These are phyloP conservation scores for Monomorium pharaonis DNA, from an alignment of 1,140 invertebrate genomes.

Conservation along the genomic window DNA sequence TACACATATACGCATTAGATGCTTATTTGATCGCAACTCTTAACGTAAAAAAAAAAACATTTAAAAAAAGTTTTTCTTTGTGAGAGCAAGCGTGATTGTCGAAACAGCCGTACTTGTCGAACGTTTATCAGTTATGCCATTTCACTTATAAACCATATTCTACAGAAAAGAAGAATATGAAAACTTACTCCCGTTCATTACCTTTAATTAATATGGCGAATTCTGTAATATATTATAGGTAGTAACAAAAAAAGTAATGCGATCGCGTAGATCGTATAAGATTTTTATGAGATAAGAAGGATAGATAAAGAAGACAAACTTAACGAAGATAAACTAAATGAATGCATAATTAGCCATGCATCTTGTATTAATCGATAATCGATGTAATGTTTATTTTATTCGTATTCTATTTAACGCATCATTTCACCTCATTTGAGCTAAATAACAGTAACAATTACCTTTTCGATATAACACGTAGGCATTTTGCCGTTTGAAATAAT, in stretches of 20 bases:
- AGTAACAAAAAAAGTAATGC: constrained; percentile 64
- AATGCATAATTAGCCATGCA: constrained; percentile 53
- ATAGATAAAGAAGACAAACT: constrained; percentile 20
- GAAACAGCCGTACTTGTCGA: constrained; percentile 26
- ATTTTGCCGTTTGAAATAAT: constrained; percentile 43
- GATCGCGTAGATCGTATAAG: constrained; percentile 61
- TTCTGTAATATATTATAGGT: constrained; percentile 70
- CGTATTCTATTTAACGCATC: constrained; percentile 41
- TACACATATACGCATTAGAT: background rate
- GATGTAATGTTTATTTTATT: constrained; percentile 54
- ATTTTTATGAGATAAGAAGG: constrained; percentile 45
- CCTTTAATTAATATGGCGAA: constrained; percentile 55
- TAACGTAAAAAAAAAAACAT: background rate
- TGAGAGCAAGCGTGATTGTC: constrained; percentile 15
- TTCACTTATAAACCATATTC: constrained; percentile 40
- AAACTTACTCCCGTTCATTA: constrained; percentile 49
- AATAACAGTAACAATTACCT: constrained; percentile 63
- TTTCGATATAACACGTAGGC: constrained; percentile 39
- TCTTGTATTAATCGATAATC: constrained; percentile 48
- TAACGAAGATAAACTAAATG: constrained; percentile 64
- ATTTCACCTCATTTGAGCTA: constrained; percentile 63
- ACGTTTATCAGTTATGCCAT: constrained; percentile 22
- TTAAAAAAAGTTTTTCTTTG: background rate
- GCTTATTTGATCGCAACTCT: background rate
- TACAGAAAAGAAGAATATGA: constrained; percentile 16